Conservation (phyloP, 2,888 invertebrate species). For the Proisotoma minuta region DNA sequence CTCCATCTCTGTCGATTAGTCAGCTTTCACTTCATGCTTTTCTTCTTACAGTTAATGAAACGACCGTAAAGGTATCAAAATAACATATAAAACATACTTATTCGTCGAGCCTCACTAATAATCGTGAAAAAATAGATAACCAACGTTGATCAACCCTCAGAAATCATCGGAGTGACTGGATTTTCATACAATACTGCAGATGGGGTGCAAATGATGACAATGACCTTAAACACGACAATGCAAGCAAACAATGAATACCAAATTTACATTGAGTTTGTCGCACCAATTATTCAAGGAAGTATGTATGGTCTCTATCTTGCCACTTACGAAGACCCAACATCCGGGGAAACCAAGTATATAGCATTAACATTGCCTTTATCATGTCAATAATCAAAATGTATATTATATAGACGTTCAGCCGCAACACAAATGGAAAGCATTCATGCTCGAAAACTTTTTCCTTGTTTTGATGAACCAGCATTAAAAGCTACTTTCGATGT, state of each 20-base stretch:
- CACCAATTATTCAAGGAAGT: not conserved
- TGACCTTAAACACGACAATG: not conserved
- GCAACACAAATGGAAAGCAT: conserved; percentile 10
- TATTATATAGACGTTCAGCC: not conserved
- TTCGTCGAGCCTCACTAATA: no score
- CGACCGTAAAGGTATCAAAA: not conserved
- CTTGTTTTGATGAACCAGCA: conserved; percentile 9
- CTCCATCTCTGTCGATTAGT: not conserved
- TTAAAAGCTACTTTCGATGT: conserved; percentile 12
- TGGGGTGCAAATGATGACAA: not conserved
- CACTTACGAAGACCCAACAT: conserved; percentile 7
- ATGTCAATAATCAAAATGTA: not conserved
- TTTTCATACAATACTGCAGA: not conserved
- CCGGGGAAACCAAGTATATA: conserved; percentile 2
- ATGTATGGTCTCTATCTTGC: conserved; percentile 2
- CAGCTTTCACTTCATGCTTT: not conserved
- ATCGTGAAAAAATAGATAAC: no score
- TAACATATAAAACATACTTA: no score
- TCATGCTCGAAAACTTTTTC: conserved; percentile 4
- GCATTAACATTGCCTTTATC: no score
- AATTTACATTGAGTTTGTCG: conserved; percentile 9
- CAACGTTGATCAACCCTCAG: not conserved
- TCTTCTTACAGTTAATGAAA: not conserved
- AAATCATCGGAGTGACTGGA: not conserved
- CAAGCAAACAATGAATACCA: not conserved